Evolutionary conservation across 2,113 vertebrate species (phyloP).

Genomic region (Emydocephalus ijimae): DNA sequence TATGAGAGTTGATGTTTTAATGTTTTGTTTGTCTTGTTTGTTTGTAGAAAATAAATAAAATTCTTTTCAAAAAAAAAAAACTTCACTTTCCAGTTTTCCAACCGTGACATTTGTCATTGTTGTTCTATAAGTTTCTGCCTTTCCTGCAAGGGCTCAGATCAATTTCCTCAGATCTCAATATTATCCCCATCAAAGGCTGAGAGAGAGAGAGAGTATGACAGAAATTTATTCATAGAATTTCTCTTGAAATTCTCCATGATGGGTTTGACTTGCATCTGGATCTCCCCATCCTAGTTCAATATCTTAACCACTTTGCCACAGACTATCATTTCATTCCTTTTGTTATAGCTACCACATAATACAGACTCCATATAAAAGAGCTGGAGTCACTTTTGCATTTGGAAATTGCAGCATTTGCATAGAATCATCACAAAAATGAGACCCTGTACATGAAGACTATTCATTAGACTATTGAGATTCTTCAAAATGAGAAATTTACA

Average conservation of each 20-base stretch:
- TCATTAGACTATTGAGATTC: background rate
- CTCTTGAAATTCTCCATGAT: background rate
- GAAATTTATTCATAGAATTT: background rate
- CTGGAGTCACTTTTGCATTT: background rate
- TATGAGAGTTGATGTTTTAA: no score
- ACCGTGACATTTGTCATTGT: background rate
- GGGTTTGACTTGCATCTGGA: background rate
- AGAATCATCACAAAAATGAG: background rate
- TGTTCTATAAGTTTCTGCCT: background rate
- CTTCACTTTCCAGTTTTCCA: background rate
- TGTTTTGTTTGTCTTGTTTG: no score
- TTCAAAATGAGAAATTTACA: background rate
- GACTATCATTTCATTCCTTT: background rate
- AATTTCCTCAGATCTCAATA: background rate
- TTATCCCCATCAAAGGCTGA: background rate
- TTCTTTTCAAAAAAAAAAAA: no score
- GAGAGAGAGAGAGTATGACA: background rate
- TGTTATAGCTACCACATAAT: background rate
- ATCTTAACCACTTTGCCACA: background rate
- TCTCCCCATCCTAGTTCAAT: background rate
- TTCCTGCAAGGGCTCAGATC: background rate
- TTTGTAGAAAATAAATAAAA: no score
- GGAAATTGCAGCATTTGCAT: background rate
- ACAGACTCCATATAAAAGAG: background rate
- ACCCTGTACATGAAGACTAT: background rate